A percentile compares a stretch with the other conserved stretches of the same genome.
Conservation (phyloP, 2,888 invertebrate genomes). For the Ophonus ardosiacus region DNA sequence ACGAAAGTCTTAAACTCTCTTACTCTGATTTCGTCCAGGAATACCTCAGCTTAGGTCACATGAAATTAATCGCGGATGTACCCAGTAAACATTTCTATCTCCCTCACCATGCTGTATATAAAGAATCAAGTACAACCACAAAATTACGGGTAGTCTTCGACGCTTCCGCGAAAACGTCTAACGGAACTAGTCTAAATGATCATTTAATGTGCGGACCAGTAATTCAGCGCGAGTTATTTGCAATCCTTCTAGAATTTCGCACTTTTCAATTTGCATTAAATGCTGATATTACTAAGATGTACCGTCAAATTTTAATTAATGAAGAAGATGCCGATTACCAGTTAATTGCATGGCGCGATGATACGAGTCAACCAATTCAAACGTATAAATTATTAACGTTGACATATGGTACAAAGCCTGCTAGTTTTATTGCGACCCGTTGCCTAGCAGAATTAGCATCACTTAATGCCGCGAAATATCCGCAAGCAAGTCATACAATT, state of each 20-base stretch:
- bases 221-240: neutral
- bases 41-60: neutral
- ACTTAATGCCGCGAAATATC: neutral
- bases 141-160: conserved; percentile 5
- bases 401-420: neutral
- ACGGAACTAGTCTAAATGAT: neutral
- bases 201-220: neutral
- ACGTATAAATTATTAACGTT: neutral
- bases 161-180: conserved; percentile 1
- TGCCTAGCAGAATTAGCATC: neutral
- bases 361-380: neutral
- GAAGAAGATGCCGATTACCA: neutral
- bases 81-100: neutral
- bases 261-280: no score
- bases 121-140: neutral
- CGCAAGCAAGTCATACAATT: no score
- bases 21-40: neutral
- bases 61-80: neutral
- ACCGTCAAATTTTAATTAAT: no score
- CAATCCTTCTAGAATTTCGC: no score
- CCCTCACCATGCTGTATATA: neutral
- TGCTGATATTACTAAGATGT: no score
- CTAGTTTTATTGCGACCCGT: neutral
- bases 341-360: neutral
- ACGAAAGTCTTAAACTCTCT: neutral